These are phyloP conservation scores for Ceratina australensis DNA, from an alignment of 1,140 invertebrate species.

Conservation along the genomic window DNA sequence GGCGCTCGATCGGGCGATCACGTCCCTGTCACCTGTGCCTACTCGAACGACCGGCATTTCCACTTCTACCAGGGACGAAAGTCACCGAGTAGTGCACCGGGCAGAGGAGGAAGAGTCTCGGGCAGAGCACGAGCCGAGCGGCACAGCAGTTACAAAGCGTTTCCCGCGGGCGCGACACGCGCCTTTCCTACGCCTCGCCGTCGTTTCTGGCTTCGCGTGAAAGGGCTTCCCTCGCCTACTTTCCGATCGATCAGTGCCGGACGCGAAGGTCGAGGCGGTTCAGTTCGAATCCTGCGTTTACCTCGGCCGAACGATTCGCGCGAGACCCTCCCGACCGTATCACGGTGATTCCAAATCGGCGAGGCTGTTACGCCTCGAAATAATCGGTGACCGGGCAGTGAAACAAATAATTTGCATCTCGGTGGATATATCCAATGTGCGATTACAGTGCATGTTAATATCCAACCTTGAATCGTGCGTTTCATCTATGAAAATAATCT, in stretches of 20 bases:
- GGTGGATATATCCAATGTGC: no score
- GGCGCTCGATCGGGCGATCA: constrained; percentile 34
- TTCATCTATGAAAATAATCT: no score
- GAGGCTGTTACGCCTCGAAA: neutral
- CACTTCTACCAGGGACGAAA: constrained; percentile 54
- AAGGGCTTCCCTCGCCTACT: constrained; percentile 30
- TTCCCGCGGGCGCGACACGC: constrained; percentile 54
- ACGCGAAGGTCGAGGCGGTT: constrained; percentile 44
- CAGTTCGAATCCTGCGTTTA: constrained; percentile 16
- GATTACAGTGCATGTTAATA: neutral
- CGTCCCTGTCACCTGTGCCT: constrained; percentile 49
- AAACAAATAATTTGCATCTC: neutral
- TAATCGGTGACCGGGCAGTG: neutral
- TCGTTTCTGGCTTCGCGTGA: constrained; percentile 17
- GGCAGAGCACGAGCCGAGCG: constrained; percentile 1
- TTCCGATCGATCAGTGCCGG: constrained; percentile 30
- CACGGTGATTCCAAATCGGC: neutral
- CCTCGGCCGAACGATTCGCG: neutral
- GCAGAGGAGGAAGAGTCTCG: constrained; percentile 41
- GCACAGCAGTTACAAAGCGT: constrained; percentile 45
- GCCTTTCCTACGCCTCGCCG: neutral
- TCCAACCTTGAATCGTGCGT: no score
- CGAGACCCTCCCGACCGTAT: neutral
- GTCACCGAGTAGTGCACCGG: neutral
- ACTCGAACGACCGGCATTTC: constrained; percentile 42